phyloP scores from a whole-genome alignment of 2,888 invertebrate species.

The Prosopocoilus inquinatus region DNA sequence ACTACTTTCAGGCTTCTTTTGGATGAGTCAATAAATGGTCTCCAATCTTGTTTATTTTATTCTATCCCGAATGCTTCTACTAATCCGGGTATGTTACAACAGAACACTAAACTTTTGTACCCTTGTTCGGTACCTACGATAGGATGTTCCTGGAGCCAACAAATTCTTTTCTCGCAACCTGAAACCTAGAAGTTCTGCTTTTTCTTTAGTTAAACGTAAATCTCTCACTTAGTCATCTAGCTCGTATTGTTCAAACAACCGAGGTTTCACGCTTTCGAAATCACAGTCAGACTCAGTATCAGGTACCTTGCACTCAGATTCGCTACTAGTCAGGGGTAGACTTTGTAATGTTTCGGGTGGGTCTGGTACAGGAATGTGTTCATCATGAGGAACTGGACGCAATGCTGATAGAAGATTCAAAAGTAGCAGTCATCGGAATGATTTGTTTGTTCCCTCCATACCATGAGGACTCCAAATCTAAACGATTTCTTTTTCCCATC shows the following conservation, averaged over 20 bases:
- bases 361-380: neutral
- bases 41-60: neutral
- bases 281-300: no score
- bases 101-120: slow-evolving; percentile 1
- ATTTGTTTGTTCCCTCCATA: neutral
- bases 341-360: neutral
- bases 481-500: neutral
- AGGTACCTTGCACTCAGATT: no score
- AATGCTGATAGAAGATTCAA: neutral
- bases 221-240: no score
- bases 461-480: neutral
- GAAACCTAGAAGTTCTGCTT: no score
- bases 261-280: no score
- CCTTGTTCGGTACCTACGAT: neutral
- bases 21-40: slow-evolving; percentile 3
- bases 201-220: no score
- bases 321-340: no score
- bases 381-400: neutral
- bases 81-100: neutral
- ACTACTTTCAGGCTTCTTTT: no score
- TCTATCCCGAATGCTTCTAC: neutral
- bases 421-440: neutral
- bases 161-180: no score
- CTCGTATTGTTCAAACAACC: no score
- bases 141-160: slow-evolving; percentile 1